A percentile compares a stretch with the other conserved stretches of the same genome.
Evolutionary conservation across 2,888 invertebrate genomes (phyloP).

Genomic region (Trissoscelio sp.): DNA sequence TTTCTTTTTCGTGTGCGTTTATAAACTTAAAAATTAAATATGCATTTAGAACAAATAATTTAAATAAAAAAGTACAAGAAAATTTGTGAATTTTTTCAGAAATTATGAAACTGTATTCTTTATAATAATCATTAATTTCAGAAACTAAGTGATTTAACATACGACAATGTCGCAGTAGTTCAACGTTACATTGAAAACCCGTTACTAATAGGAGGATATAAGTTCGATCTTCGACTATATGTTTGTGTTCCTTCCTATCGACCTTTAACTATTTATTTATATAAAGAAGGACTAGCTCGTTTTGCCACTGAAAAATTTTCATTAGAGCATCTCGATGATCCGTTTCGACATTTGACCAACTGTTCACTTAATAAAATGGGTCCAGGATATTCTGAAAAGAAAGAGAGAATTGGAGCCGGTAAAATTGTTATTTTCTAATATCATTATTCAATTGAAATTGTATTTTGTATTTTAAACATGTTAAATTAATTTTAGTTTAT

Average conservation of each 20-base stretch:
- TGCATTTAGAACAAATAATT: neutral
- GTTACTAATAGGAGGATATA: slow-evolving; percentile 93
- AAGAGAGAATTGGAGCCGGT: slow-evolving; percentile 93
- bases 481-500: too few species aligned
- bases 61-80: neutral
- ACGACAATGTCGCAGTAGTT: slow-evolving; percentile 91
- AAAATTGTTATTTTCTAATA: slow-evolving; percentile 69
- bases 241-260: slow-evolving; percentile 94
- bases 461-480: too few species aligned
- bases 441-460: too few species aligned
- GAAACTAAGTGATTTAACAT: slow-evolving; percentile 90
- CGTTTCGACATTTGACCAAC: slow-evolving; percentile 95
- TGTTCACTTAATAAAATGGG: slow-evolving; percentile 95
- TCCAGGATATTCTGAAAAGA: slow-evolving; percentile 91
- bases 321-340: slow-evolving; percentile 92
- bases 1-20: slow-evolving; percentile 89
- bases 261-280: slow-evolving; percentile 94
- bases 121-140: slow-evolving; percentile 78
- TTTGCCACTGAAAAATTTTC: slow-evolving; percentile 94
- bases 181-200: slow-evolving; percentile 92
- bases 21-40: neutral
- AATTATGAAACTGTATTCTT: too few species aligned
- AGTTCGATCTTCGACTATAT: slow-evolving; percentile 95
- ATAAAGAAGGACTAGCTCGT: slow-evolving; percentile 93
- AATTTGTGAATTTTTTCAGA: neutral